Evolutionary conservation across 2,797 vertebrate genomes (phyloP), one percentile per base, ranked within the genome.

Genomic region (Chelonia mydas): DNA sequence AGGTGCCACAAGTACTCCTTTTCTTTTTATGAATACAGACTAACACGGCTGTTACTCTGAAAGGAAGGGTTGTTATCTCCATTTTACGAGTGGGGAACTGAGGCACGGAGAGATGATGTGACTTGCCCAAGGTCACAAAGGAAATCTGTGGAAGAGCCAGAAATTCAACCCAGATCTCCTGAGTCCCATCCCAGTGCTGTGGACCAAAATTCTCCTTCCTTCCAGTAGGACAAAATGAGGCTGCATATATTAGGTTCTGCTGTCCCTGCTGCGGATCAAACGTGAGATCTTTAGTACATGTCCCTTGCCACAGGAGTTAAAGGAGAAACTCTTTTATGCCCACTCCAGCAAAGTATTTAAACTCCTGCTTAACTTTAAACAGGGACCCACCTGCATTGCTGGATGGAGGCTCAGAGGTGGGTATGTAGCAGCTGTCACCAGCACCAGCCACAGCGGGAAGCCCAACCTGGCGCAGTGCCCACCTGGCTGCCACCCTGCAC

Each of bases 371-470:
- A 25, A 54, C 72, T 90, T 84, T 2, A 19, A 87, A 16, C 17
- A 0, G 0, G 9, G 6, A 0, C 25, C 61, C 33, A 28, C 28
- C 0, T 0, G 54, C 65, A 0, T 1, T 5, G 0, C 51, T 0
- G 11, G 15, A 23, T 11, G 49, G 45, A 33, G 33, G 0, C 0
- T 21, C 0, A 28, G 3, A n/a, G 0, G 3, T 0, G 77, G 27
- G 78, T 50, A 19, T 0, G 4, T 0, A 11, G 81, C 41, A 9
- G 81, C 74, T 23, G 41, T 0, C 2, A 3, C 11, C 12, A 0
- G 3, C 0, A 5, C 82, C 82, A 8, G 19, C 50, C 5, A 19
- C 37, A 1, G 23, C 6, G 28, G 0, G 17, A 6, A 1, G 0
- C 0, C 0, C 1, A 1, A 1, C 55, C 11, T 2, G 11, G 0